Percentiles rank a stretch among this genome's conserved stretches.
Evolutionary conservation across 2,888 invertebrate species (phyloP).

Genomic region (Thymelicus acteon): DNA sequence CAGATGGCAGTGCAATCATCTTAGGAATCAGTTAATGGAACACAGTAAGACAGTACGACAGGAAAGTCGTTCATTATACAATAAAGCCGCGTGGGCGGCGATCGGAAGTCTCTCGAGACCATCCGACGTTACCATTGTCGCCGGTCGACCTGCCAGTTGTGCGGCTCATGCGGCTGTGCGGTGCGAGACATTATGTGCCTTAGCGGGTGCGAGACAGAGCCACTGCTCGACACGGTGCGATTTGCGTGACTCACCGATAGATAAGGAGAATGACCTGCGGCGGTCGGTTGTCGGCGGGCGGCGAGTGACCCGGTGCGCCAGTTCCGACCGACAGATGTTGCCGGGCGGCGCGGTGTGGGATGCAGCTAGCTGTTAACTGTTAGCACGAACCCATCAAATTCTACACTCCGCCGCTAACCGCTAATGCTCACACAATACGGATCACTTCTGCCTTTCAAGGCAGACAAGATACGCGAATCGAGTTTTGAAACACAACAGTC

Average conservation of each 20-base stretch:
- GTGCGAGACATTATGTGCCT: not conserved
- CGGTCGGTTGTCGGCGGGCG: slow-evolving; percentile 19
- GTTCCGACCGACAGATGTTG: slow-evolving; percentile 30
- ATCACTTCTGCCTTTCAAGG: not conserved
- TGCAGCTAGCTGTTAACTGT: not conserved
- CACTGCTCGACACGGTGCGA: not conserved
- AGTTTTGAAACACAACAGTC: too few species aligned
- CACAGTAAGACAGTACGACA: not conserved
- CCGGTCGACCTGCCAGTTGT: not conserved
- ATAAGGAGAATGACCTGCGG: slow-evolving; percentile 27
- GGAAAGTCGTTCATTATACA: slow-evolving; percentile 25
- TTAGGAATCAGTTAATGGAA: slow-evolving; percentile 4
- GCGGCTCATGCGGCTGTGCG: not conserved
- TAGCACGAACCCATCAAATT: not conserved
- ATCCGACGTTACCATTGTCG: not conserved
- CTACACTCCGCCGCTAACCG: not conserved
- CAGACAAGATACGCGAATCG: too few species aligned
- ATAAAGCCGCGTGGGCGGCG: slow-evolving; percentile 20
- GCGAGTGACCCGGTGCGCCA: slow-evolving; percentile 39
- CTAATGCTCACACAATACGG: not conserved
- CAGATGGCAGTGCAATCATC: not conserved
- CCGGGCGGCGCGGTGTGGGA: slow-evolving; percentile 33
- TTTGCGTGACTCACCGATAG: slow-evolving; percentile 1
- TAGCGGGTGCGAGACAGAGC: not conserved
- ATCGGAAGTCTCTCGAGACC: slow-evolving; percentile 17